A percentile compares a stretch with the other conserved stretches of the same genome.
Evolutionary conservation across 2,888 invertebrate genomes (phyloP).

Genomic region (Drosophila demipolita): DNA sequence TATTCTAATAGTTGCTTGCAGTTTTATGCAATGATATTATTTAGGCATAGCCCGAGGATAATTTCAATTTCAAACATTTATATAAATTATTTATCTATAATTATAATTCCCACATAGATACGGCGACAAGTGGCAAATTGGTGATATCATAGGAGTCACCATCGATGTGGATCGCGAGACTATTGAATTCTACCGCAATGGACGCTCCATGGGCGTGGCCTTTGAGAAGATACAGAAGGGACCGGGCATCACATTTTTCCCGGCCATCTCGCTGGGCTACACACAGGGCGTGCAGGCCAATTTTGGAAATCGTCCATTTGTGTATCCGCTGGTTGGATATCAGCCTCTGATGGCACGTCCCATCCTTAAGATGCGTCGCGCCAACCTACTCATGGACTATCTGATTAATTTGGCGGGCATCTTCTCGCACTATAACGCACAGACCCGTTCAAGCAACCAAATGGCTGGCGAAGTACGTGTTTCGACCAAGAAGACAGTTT

Average conservation of each 20-base stretch:
- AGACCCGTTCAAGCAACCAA: conserved; percentile 27
- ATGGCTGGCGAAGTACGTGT: conserved; percentile 39
- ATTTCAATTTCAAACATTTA: background rate
- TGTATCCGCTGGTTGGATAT: conserved; percentile 89
- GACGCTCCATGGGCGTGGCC: conserved; percentile 90
- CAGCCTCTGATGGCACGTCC: conserved; percentile 88
- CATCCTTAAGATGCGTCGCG: conserved; percentile 71
- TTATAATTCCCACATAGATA: conserved; percentile 85
- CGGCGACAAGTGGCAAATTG: conserved; percentile 92
- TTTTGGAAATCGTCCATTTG: conserved; percentile 90
- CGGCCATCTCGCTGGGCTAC: conserved; percentile 91
- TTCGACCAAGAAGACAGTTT: conserved; percentile 86
- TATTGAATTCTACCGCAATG: conserved; percentile 90
- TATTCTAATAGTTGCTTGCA: no score
- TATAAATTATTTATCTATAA: background rate
- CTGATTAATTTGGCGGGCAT: conserved; percentile 82
- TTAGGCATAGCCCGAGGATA: background rate
- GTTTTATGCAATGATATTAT: background rate
- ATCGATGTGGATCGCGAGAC: conserved; percentile 90
- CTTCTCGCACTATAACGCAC: conserved; percentile 77
- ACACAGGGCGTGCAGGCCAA: conserved; percentile 92
- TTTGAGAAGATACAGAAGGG: conserved; percentile 90
- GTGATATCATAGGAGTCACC: conserved; percentile 92
- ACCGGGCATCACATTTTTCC: conserved; percentile 91
- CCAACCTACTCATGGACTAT: conserved; percentile 80